Evolutionary conservation across 2,888 invertebrate genomes (phyloP).

Genomic region (Pseudoips prasinana): DNA sequence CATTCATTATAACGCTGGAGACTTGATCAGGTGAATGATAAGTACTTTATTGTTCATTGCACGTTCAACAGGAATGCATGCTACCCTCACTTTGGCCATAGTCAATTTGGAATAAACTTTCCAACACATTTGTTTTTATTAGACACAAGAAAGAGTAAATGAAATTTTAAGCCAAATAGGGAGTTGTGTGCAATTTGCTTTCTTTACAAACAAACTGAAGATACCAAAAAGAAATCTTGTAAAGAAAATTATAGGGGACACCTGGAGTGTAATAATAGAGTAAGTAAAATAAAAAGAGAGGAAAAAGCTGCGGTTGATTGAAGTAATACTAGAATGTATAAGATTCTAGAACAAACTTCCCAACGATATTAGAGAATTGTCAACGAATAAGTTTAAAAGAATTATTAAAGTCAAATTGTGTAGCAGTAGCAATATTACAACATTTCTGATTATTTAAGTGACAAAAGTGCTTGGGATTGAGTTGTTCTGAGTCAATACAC

Average conservation of each 20-base stretch:
- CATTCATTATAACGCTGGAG: not conserved
- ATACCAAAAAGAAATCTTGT: not conserved
- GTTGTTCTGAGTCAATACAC: too few species aligned
- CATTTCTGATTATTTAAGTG: too few species aligned
- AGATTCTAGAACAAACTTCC: too few species aligned
- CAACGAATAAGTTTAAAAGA: too few species aligned
- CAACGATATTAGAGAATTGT: too few species aligned
- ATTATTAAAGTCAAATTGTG: too few species aligned
- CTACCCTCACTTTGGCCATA: not conserved
- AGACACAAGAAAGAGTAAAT: too few species aligned
- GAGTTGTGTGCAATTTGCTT: too few species aligned
- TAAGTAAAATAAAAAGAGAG: not conserved
- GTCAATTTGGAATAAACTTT: not conserved
- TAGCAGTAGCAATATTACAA: too few species aligned
- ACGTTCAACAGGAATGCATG: too few species aligned
- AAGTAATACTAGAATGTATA: not conserved
- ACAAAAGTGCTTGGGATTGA: too few species aligned
- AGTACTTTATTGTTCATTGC: not conserved
- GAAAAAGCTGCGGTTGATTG: not conserved
- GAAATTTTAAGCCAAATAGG: too few species aligned
- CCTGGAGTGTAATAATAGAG: not conserved
- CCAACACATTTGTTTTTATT: not conserved
- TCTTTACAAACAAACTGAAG: not conserved
- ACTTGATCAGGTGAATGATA: not conserved
- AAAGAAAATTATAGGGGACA: not conserved